phyloP scores from a whole-genome alignment of 2,888 invertebrate genomes.

The Fragum fragum region DNA sequence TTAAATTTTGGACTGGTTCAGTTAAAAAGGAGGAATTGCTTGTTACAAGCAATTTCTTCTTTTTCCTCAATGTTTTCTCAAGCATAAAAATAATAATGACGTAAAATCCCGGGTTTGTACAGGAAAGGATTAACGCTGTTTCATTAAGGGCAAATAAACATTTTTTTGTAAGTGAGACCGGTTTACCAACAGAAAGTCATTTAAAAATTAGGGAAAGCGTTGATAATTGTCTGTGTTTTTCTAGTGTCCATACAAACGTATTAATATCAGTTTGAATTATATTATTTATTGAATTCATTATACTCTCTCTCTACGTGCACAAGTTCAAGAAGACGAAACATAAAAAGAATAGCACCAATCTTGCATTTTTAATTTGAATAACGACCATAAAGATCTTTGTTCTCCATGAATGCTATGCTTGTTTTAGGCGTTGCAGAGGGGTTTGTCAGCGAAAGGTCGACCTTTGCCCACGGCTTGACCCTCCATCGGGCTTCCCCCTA shows the following conservation, averaged over 20 bases:
- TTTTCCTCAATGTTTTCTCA: too few relatives aligned
- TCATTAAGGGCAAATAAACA: too few relatives aligned
- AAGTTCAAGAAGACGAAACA: slow-evolving; percentile 67
- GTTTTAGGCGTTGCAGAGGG: slow-evolving; percentile 51
- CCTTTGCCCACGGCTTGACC: slow-evolving; percentile 70
- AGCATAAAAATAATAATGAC: too few relatives aligned
- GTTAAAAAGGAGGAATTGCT: too few relatives aligned
- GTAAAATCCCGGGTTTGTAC: too few relatives aligned
- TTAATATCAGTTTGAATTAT: slow-evolving; percentile 65
- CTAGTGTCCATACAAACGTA: slow-evolving; percentile 59
- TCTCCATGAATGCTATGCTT: slow-evolving; percentile 53
- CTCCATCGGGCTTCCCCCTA: slow-evolving; percentile 60
- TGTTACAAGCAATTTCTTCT: too few relatives aligned
- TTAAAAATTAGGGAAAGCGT: neutral
- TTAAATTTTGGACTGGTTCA: too few relatives aligned
- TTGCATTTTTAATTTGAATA: slow-evolving; percentile 72
- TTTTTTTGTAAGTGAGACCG: too few relatives aligned
- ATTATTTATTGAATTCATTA: slow-evolving; percentile 65
- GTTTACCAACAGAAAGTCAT: too few relatives aligned
- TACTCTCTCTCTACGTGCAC: slow-evolving; percentile 47
- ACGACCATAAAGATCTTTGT: slow-evolving; percentile 67
- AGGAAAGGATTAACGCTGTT: too few relatives aligned
- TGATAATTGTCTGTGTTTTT: slow-evolving; percentile 52
- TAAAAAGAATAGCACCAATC: slow-evolving; percentile 61
- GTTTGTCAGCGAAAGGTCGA: slow-evolving; percentile 67